phyloP scores from a whole-genome alignment of 2,888 invertebrate species.

The Leucophora obtusa region DNA sequence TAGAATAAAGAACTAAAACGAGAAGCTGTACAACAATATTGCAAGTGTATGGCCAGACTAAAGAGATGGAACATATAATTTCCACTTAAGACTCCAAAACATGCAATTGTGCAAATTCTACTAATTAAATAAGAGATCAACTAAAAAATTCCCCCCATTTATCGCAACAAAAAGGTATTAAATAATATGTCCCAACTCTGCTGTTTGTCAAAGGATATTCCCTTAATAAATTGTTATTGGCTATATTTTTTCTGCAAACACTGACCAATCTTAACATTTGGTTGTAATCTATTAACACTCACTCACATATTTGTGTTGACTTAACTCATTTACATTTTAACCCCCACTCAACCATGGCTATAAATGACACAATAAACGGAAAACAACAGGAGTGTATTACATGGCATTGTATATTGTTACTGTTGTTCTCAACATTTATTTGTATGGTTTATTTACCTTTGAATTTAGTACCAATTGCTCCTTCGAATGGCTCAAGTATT shows the following conservation, averaged over 20 bases:
- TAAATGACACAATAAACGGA: no score
- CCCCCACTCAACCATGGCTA: background rate
- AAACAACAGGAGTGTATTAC: background rate
- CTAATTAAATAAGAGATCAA: no score
- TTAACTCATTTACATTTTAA: background rate
- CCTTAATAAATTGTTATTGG: background rate
- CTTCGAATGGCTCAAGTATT: constrained; percentile 87
- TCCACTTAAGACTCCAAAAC: no score
- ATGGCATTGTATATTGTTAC: background rate
- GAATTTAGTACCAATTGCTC: constrained; percentile 92
- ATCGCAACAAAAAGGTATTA: no score
- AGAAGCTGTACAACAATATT: no score
- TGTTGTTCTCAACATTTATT: background rate
- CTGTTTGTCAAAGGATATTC: background rate
- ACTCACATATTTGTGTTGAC: background rate
- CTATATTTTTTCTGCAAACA: background rate
- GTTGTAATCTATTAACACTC: constrained; percentile 1
- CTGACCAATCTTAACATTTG: background rate
- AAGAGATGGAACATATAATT: no score
- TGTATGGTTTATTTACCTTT: constrained; percentile 82
- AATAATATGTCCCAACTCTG: background rate
- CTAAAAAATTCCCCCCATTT: no score
- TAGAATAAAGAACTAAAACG: no score
- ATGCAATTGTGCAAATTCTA: no score
- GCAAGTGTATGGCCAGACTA: no score